Evolutionary conservation across 2,888 invertebrate species (phyloP).

Genomic region (Blastobasis adustella): DNA sequence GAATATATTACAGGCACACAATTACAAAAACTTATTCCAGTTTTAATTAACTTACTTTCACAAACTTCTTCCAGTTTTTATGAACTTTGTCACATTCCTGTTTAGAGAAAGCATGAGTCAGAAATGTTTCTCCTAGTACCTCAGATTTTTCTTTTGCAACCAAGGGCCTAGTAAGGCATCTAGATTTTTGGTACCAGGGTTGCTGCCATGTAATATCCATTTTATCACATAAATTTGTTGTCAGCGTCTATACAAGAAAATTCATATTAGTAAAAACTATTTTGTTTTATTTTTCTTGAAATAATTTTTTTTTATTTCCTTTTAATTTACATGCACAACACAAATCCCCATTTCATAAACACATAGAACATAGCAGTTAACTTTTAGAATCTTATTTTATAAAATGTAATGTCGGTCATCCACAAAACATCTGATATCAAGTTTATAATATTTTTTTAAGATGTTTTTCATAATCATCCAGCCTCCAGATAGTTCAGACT

Average conservation of each 20-base stretch:
- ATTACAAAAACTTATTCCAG: not conserved
- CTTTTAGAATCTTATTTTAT: too few species aligned
- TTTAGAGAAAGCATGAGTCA: conserved; percentile 35
- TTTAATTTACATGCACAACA: too few species aligned
- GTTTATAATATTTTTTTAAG: too few species aligned
- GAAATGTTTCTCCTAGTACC: conserved; percentile 19
- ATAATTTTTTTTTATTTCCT: too few species aligned
- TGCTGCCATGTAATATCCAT: conserved; percentile 40
- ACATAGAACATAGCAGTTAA: too few species aligned
- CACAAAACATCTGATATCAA: too few species aligned
- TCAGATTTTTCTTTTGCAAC: conserved; percentile 18
- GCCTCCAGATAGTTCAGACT: too few species aligned
- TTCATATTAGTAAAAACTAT: not conserved
- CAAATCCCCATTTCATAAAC: too few species aligned
- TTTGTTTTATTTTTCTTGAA: too few species aligned
- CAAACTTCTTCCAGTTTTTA: conserved; percentile 48
- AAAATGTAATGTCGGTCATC: too few species aligned
- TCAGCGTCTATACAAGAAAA: conserved; percentile 30
- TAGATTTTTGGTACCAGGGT: conserved; percentile 54
- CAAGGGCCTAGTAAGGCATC: conserved; percentile 28
- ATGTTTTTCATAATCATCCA: too few species aligned
- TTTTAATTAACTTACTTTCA: conserved; percentile 29
- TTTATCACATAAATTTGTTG: conserved; percentile 25
- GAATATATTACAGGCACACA: not conserved
- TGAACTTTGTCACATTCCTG: conserved; percentile 39